A percentile compares a stretch with the other conserved stretches of the same genome.
These are phyloP conservation scores for Gymnocephalus cernua DNA, from an alignment of 2,113 vertebrate species.

Conservation along the genomic window DNA sequence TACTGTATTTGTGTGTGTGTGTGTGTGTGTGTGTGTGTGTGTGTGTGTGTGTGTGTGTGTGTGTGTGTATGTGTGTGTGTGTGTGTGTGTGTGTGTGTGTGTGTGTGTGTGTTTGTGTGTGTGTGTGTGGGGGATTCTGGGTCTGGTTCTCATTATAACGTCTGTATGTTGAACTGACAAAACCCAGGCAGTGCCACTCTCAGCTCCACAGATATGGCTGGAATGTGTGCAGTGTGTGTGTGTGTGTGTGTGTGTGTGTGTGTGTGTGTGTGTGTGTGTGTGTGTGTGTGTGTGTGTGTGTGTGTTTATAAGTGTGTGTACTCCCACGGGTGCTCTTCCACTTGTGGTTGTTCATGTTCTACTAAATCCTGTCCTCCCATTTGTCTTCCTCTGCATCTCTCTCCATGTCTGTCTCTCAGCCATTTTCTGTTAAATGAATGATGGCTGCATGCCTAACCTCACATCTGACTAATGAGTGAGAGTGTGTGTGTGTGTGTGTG, in stretches of 20 bases:
- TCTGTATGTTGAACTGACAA: constrained; percentile 49
- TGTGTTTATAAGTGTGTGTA: neutral
- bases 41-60: neutral
- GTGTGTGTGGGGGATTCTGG: neutral
- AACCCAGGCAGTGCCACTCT: constrained; percentile 46
- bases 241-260: constrained; percentile 10
- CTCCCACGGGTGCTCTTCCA: constrained; percentile 50
- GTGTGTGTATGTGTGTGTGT: neutral
- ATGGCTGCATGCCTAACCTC: constrained; percentile 64
- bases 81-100: neutral
- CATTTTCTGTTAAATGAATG: constrained; percentile 59
- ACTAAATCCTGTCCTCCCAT: constrained; percentile 60
- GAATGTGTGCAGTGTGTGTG: constrained; percentile 37
- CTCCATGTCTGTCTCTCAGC: constrained; percentile 40
- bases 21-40: neutral
- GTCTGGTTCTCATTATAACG: constrained; percentile 55
- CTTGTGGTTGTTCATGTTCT: constrained; percentile 50
- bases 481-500: constrained; percentile 28
- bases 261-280: constrained; percentile 7
- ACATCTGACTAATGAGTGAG: constrained; percentile 53
- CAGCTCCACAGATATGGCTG: constrained; percentile 43
- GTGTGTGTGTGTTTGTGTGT: neutral
- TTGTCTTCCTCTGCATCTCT: constrained; percentile 40
- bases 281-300: constrained; percentile 1
- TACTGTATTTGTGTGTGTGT: neutral